Percentiles rank a stretch among this genome's conserved stretches.
Conservation (phyloP, 2,888 invertebrate species). For the Thereva nobilitata region DNA sequence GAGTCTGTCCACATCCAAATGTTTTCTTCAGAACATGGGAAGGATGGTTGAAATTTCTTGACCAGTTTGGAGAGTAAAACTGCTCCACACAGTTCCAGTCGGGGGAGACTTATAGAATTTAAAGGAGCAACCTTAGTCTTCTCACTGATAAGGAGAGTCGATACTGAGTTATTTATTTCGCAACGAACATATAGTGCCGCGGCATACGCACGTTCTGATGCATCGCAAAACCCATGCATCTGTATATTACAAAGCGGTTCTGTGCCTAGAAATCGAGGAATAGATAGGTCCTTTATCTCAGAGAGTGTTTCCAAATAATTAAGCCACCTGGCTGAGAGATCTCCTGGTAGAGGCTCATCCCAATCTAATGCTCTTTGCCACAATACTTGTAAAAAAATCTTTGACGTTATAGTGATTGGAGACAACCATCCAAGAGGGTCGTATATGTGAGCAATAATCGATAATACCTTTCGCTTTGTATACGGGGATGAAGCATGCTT, state of each 20-base stretch:
- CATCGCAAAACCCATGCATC: conserved; percentile 7
- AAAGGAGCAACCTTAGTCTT: conserved; percentile 13
- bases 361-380: conserved; percentile 6
- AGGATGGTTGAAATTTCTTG: not conserved
- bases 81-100: conserved; percentile 15
- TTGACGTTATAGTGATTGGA: not conserved
- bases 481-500: not conserved
- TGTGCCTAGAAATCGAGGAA: conserved; percentile 14
- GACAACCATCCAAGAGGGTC: conserved; percentile 16
- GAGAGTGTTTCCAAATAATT: not conserved
- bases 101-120: conserved; percentile 12
- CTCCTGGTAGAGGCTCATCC: conserved; percentile 1
- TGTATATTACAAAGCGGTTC: not conserved
- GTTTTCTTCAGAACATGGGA: not conserved
- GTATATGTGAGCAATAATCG: conserved; percentile 1
- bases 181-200: not conserved
- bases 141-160: not conserved
- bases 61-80: conserved; percentile 1
- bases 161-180: not conserved
- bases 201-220: too few relatives aligned
- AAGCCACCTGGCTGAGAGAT: not conserved
- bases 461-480: conserved; percentile 3
- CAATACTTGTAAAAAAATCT: not conserved
- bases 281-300: conserved; percentile 4
- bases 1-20: conserved; percentile 11